phyloP scores from a whole-genome alignment of 2,888 invertebrate species.

The Sphaerophoria rueppellii region DNA sequence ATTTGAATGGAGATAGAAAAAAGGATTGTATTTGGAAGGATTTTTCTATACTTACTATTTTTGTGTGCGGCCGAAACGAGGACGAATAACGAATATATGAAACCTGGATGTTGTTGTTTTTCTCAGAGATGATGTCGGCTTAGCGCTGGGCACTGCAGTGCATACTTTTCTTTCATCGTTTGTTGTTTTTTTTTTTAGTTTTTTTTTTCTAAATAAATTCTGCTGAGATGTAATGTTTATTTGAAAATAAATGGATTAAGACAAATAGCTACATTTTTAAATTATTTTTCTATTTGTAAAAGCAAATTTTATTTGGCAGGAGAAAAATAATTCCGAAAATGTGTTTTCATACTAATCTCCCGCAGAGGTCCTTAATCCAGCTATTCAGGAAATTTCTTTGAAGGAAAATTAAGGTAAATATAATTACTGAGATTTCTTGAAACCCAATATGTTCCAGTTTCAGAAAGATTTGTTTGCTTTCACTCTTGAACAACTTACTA shows the following conservation, averaged over 20 bases:
- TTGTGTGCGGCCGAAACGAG: constrained; percentile 38
- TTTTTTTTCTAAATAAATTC: constrained; percentile 35
- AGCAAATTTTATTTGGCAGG: constrained; percentile 39
- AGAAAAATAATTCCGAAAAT: constrained; percentile 7
- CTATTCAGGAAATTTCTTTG: no score
- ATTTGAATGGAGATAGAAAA: constrained; percentile 64
- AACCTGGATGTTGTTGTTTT: constrained; percentile 36
- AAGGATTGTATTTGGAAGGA: constrained; percentile 69
- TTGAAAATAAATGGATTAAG: constrained; percentile 64
- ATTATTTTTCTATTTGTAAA: constrained; percentile 4
- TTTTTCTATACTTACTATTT: constrained; percentile 36
- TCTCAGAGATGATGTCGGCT: not conserved
- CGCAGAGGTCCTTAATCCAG: no score
- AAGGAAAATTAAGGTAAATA: no score
- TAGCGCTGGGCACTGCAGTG: constrained; percentile 24
- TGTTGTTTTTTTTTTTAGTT: not conserved
- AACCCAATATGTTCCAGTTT: no score
- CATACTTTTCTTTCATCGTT: constrained; percentile 15
- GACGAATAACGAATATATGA: constrained; percentile 38
- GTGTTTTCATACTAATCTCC: no score
- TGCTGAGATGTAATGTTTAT: constrained; percentile 42
- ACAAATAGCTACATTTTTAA: constrained; percentile 53
- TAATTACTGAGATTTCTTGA: no score
- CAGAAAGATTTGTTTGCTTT: no score
- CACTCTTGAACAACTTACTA: no score